These are phyloP conservation scores for Marmota monax DNA, from an alignment of 2,113 vertebrate genomes.

Conservation along the genomic window DNA sequence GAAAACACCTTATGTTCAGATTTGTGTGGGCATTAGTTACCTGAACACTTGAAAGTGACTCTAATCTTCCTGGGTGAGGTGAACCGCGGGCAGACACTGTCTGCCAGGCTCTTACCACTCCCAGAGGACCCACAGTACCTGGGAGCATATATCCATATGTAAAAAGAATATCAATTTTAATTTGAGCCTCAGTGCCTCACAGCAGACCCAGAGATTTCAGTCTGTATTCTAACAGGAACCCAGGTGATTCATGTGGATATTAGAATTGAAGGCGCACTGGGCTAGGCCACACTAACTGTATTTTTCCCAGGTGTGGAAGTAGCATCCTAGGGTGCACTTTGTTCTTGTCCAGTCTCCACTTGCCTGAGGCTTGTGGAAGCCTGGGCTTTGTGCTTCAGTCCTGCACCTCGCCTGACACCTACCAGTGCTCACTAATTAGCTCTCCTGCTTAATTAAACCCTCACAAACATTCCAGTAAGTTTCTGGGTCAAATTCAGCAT, in stretches of 20 bases:
- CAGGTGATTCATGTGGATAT: background rate
- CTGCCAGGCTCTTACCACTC: background rate
- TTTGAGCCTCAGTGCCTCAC: too few relatives aligned
- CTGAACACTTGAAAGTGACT: background rate
- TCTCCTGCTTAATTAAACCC: background rate
- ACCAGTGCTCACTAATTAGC: background rate
- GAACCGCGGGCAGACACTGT: background rate
- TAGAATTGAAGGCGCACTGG: background rate
- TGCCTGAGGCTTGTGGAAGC: background rate
- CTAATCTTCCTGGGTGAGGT: background rate
- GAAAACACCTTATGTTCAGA: background rate
- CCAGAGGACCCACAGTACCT: background rate
- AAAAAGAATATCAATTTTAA: too few relatives aligned
- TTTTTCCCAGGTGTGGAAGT: background rate
- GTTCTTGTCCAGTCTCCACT: background rate
- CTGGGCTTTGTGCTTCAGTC: background rate
- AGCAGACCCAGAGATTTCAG: background rate
- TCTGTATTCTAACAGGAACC: background rate
- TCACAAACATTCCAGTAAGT: background rate
- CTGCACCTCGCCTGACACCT: background rate
- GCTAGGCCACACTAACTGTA: fast-evolving
- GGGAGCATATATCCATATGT: too few relatives aligned
- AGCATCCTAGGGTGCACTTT: background rate
- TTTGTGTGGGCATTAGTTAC: background rate
- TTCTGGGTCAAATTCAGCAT: background rate